These are phyloP conservation scores for Phengaris alcon DNA, from an alignment of 2,888 invertebrate species.

Conservation along the genomic window DNA sequence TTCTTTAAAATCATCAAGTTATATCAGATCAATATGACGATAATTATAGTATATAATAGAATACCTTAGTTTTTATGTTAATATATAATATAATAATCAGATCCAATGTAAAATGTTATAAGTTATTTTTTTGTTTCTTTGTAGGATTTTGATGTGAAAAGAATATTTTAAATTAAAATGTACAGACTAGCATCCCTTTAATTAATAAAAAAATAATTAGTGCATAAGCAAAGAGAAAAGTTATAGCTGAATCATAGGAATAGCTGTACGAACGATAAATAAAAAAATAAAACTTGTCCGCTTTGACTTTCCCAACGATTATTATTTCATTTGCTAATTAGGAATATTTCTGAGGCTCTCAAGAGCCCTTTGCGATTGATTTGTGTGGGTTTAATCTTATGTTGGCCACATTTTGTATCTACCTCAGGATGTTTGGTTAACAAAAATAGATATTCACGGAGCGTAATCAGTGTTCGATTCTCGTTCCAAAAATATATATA, in stretches of 20 bases:
- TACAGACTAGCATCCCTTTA: background rate
- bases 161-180: background rate
- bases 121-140: background rate
- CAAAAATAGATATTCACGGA: no score
- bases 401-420: background rate
- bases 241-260: background rate
- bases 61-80: no score
- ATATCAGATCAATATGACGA: no score
- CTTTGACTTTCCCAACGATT: constrained; percentile 9
- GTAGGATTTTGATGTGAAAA: background rate
- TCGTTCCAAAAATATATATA: no score
- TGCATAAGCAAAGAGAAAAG: background rate
- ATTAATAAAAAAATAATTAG: constrained; percentile 3
- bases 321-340: constrained; percentile 3
- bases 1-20: no score
- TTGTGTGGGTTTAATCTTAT: background rate
- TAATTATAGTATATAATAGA: no score
- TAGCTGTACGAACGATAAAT: background rate
- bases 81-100: no score
- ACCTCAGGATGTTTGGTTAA: no score
- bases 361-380: background rate
- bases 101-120: no score
- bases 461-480: no score
- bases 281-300: constrained; percentile 3
- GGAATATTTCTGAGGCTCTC: background rate